Evolutionary conservation across 2,888 invertebrate genomes (phyloP).

Genomic region (Lacanobia wlatinum): DNA sequence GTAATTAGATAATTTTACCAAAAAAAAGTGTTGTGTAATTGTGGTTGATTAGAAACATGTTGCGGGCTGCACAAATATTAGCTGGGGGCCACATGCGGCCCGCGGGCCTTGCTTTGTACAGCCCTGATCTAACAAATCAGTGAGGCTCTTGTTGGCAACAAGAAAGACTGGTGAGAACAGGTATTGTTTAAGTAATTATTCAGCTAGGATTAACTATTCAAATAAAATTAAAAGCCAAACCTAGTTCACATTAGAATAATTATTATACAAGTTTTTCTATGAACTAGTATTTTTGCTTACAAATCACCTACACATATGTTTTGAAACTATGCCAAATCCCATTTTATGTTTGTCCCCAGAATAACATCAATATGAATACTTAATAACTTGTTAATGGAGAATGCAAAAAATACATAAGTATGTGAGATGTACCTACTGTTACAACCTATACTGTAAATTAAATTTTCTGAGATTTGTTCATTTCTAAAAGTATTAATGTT

Average conservation of each 20-base stretch:
- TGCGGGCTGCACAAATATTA: too few relatives aligned
- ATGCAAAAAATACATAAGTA: background rate
- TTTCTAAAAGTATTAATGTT: too few relatives aligned
- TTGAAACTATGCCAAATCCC: constrained; percentile 56
- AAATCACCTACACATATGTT: constrained; percentile 40
- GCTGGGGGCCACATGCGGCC: too few relatives aligned
- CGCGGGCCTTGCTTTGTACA: too few relatives aligned
- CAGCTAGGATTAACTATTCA: background rate
- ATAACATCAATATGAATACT: constrained; percentile 16
- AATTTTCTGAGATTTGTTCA: too few relatives aligned
- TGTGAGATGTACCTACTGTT: background rate
- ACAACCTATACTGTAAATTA: too few relatives aligned
- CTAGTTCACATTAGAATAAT: constrained; percentile 7
- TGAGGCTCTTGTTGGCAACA: constrained; percentile 5
- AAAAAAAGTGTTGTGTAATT: too few relatives aligned
- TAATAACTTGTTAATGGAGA: constrained; percentile 12
- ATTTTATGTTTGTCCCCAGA: constrained; percentile 20
- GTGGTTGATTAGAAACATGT: too few relatives aligned
- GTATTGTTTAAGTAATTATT: constrained; percentile 1
- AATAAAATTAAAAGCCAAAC: constrained; percentile 3
- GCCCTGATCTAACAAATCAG: constrained; percentile 4
- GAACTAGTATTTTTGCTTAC: constrained; percentile 18
- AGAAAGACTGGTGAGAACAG: background rate
- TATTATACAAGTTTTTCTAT: constrained; percentile 5
- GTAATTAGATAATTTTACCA: too few relatives aligned